Percentiles rank a stretch among this genome's conserved stretches.
Evolutionary conservation across 64 coral and sea anemone species (phyloP).

Genomic region (Porites australiensis): DNA sequence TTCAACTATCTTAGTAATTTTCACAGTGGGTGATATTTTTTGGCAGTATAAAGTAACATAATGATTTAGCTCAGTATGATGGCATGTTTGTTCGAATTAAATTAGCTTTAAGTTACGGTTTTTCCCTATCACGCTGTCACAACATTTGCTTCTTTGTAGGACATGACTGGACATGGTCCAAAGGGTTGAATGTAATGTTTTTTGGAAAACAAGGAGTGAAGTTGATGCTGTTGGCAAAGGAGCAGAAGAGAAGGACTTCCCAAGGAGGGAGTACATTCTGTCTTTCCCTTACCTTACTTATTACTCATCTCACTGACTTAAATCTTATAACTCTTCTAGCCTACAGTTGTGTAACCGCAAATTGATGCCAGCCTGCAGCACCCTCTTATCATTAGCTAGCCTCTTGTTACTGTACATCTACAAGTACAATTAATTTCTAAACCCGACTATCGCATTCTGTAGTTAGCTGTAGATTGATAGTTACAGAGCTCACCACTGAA

Average conservation of each 20-base stretch:
- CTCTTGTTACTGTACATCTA: not conserved
- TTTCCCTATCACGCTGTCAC: too few relatives aligned
- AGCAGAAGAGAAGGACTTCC: not conserved
- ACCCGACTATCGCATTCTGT: slow-evolving; percentile 88
- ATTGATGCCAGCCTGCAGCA: slow-evolving; percentile 16
- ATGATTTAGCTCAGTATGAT: too few relatives aligned
- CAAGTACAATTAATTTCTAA: not conserved
- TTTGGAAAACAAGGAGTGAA: not conserved
- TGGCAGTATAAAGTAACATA: too few relatives aligned
- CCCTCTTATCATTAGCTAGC: not conserved
- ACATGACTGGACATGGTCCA: too few relatives aligned
- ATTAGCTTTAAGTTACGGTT: too few relatives aligned
- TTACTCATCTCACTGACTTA: not conserved
- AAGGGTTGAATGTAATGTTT: too few relatives aligned
- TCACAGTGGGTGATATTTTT: too few relatives aligned
- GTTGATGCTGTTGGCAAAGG: not conserved
- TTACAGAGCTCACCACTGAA: slow-evolving; percentile 89
- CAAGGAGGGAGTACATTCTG: not conserved
- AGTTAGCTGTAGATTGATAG: slow-evolving; percentile 61
- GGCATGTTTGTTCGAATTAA: too few relatives aligned
- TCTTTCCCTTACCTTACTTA: not conserved
- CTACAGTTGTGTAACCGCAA: not conserved
- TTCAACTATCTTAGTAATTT: too few relatives aligned
- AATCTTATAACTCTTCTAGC: not conserved
- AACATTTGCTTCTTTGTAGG: too few relatives aligned